phyloP scores from a whole-genome alignment of 1,140 invertebrate species.

The Calycopis cecrops region DNA sequence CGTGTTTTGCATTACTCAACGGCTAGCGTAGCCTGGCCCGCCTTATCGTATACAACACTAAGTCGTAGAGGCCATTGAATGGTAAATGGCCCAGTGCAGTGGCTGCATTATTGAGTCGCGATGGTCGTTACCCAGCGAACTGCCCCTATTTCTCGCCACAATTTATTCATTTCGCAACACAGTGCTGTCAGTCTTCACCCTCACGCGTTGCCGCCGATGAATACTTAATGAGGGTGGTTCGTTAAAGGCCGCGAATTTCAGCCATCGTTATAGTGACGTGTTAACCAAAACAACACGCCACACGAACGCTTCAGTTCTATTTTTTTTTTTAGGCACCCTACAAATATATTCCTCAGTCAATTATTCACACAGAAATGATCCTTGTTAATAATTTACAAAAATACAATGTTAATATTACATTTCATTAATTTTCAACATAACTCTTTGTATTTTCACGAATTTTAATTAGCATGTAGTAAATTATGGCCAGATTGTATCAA shows the following conservation, averaged over 20 bases:
- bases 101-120: constrained; percentile 57
- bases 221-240: constrained; percentile 56
- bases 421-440: no score
- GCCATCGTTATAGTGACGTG: constrained; percentile 41
- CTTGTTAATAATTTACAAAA: no score
- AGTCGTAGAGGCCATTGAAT: constrained; percentile 18
- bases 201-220: constrained; percentile 55
- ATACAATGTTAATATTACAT: no score
- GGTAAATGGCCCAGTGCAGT: constrained; percentile 26
- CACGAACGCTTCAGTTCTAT: constrained; percentile 6
- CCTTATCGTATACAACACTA: constrained; percentile 16
- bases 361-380: no score
- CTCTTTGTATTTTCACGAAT: no score
- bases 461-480: no score
- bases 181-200: constrained; percentile 62
- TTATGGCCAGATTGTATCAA: no score
- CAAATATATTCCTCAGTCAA: no score
- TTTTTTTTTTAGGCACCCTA: no score
- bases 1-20: constrained; percentile 46
- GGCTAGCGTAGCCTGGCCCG: constrained; percentile 36
- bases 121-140: constrained; percentile 58
- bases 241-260: constrained; percentile 67
- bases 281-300: constrained; percentile 49
- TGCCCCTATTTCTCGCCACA: constrained; percentile 70
- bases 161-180: constrained; percentile 74